Base-by-base conservation (phyloP, 2,113 vertebrate species). In the Semicossyphus pulcher region DNA sequence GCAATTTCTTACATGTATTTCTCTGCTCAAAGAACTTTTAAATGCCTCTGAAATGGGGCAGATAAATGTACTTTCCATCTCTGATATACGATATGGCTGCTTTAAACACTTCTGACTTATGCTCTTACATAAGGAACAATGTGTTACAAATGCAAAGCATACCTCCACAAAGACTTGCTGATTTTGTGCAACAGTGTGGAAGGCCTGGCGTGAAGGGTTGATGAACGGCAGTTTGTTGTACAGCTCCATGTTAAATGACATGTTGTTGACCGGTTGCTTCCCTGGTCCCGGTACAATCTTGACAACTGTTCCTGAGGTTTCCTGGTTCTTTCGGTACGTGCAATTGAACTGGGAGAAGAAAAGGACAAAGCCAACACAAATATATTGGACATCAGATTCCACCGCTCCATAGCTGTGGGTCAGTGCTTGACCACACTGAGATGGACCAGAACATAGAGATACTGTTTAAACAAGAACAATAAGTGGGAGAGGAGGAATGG, bases 81-180 rank as follows among this genome's bases (percentile, higher is more conserved):
- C n/a, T n/a, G n/a, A n/a, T n/a, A 23, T 53, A 61, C 51, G 28
- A 60, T 18, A 32, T 41, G 4, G 25, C 16, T 4, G n/a, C 31
- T 59, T 34, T 14, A 10, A 39, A 18, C 21, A 67, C 5, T 25
- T 9, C n/a, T 14, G n/a, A n/a, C 8, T 16, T 29, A 5, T 9
- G n/a, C 12, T 44, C 11, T n/a, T 4, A n/a, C 23, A 20, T 21
- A 11, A 63, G 12, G 20, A 8, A 10, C 2, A 36, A 45, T 21
- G 2, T 34, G 37, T 42, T 29, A 10, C 5, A 32, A 62, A 68
- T 54, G 15, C 5, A 39, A 48, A 42, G 26, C 60, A 3, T 94
- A 99, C 97, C 96, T 98, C 96, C 20, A 99, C 97, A 57, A 94
- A 97, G 86, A 99, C 47, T 26, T 90, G 89, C 49, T 93, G 90